Base-by-base conservation (phyloP, 37 sponge, comb jelly and placozoan species). In the Diacarnus erythraeanus region DNA sequence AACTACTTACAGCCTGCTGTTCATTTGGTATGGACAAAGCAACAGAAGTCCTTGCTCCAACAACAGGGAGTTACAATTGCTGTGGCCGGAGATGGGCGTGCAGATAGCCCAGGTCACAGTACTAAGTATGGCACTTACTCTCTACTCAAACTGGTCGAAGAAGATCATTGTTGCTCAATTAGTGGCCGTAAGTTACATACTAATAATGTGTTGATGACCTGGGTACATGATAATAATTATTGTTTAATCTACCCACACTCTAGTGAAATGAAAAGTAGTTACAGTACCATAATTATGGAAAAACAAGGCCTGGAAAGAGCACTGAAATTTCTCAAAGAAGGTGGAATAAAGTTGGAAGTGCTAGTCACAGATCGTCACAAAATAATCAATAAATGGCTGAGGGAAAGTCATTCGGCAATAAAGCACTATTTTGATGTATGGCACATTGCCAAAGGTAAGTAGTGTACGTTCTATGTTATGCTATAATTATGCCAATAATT, bases 81-180 rank as follows among this genome's bases (percentile, higher is more conserved):
- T 10, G 25, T 85, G 17, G 86, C 75, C 27, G 91, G 91, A 39
- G 91, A 90, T 77, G 91, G 91, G 27, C 58, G 91, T 43, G 43
- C 77, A 35, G 86, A 85, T 54, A 85, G 86, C 59, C 86, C 91
- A 42, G 91, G 83, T 8, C 83, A 90, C 57, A 71, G 75, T 72
- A 83, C 91, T 21, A 90, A 90, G 71, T 90, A 68, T 84, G 91
- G 91, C 0, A 61, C 78, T 2, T 90, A 90, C 44, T 57, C 80
- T 1, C 8, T 85, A 3, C 34, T 90, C 36, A 86, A 90, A 22
- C 57, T n/a, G n/a, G n/a, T n/a, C n/a, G n/a, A n/a, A n/a, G n/a
- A n/a, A n/a, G n/a, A n/a, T n/a, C n/a, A n/a, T n/a, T n/a, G n/a
- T n/a, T n/a, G n/a, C n/a, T n/a, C n/a, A n/a, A n/a, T n/a, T n/a